These are phyloP conservation scores for Mactromeris polynyma DNA, from an alignment of 2,888 invertebrate genomes.

Conservation along the genomic window DNA sequence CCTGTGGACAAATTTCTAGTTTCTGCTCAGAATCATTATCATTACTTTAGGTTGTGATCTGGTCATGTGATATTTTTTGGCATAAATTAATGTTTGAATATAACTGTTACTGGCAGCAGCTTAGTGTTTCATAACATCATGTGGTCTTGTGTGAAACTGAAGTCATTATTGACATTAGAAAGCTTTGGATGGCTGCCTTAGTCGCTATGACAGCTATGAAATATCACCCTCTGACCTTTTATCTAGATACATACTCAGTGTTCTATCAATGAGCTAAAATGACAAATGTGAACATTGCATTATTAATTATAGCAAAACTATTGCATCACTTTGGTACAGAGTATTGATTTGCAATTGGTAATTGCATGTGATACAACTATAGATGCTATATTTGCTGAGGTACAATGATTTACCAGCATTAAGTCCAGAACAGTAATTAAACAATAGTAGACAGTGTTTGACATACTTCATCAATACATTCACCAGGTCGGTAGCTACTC, in stretches of 20 bases:
- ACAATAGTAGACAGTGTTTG: not conserved
- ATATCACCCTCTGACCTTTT: not conserved
- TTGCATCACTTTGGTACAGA: not conserved
- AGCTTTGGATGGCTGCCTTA: not conserved
- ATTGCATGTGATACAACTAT: not conserved
- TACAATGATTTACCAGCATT: not conserved
- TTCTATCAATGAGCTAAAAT: not conserved
- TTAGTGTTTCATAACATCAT: too few relatives aligned
- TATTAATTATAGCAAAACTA: not conserved
- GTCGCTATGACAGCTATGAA: not conserved
- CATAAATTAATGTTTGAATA: too few relatives aligned
- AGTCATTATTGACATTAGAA: too few relatives aligned
- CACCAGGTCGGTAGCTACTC: too few relatives aligned
- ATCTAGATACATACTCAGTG: not conserved
- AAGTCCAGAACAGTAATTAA: not conserved
- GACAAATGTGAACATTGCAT: not conserved
- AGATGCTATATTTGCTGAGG: not conserved
- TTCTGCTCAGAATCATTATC: too few relatives aligned
- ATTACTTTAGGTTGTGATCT: too few relatives aligned
- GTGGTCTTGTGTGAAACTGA: too few relatives aligned
- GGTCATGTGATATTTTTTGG: too few relatives aligned
- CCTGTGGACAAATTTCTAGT: too few relatives aligned
- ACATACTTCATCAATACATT: not conserved
- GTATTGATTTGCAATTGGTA: not conserved
- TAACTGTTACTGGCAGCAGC: too few relatives aligned